Base-by-base conservation (phyloP, 2,888 invertebrate species). In the Charanyca ferruginea region DNA sequence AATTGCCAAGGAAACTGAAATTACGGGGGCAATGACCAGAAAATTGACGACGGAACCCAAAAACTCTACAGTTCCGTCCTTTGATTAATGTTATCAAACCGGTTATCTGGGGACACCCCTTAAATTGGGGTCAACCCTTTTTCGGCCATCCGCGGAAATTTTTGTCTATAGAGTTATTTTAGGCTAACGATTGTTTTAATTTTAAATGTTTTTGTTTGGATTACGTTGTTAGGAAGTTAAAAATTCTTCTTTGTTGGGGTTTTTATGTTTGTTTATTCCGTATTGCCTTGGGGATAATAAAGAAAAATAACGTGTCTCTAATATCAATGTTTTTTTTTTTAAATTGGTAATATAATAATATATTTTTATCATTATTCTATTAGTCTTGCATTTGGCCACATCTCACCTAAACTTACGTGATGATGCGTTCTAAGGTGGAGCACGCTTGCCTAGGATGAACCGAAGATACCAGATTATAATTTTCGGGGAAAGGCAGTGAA, bases 11-110 rank as follows among this genome's bases (percentile, higher is more conserved):
- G 85, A 89, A 89, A 85, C 87, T 87, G 88, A 94, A 94, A 94
- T 94, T 93, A 93, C 92, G 90, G 89, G 92, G 90, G 89, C 90
- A 87, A 78, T 91, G 93, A 90, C 94, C 94, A 92, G 93, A 94
- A 94, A 95, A 94, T 94, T 92, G 93, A 87, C 87, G 89, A 84
- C 84, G 83, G 84, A 65, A 77, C 85, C 87, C 84, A 83, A 80
- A 81, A 84, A 68, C 65, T 80, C 80, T 80, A 85, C 86, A 89
- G 90, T 89, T 90, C 91, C 89, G 87, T 88, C 86, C 88, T 78
- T 90, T 93, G 95, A 95, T 95, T 94, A 95, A 94, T 94, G 93
- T 92, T 95, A 94, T 95, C 95, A 93, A 84, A 83, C 77, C 84
- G 79, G 89, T 90, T 92, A 94, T 95, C 94, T 88, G 81, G 87